Base-by-base conservation (phyloP, 2,888 invertebrate genomes). In the Ligdia adustata region DNA sequence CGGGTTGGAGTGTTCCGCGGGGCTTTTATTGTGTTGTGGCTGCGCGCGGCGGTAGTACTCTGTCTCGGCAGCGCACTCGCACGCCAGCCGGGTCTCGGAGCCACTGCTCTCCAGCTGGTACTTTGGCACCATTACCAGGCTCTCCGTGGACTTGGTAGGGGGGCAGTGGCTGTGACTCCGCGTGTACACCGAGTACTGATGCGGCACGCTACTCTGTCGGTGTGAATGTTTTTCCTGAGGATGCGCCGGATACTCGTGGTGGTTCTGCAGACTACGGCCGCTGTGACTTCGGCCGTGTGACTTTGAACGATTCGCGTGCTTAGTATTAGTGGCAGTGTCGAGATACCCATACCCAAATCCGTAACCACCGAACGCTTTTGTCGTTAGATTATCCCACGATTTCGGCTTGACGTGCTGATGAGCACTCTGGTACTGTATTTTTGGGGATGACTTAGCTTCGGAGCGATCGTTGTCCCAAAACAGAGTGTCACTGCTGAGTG, bases 331-430 rank as follows among this genome's bases (percentile, higher is more conserved):
- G 31, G 72, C 85, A 0, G 95, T 94, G 64, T 96, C 96, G 41
- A 95, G 82, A 66, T 96, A 96, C 4, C 96, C 96, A 66, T 96
- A 97, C 1, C 96, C 96, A 64, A 96, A 96, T 2, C 96, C 96
- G 59, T 97, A 96, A 0, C 96, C 96, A 0, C 96, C 96, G 58
- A 95, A 94, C 0, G 95, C 94, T 82, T 96, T 96, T 1, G 96
- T 96, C 0, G 96, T 95, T 41, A 97, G 84, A 79, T 97, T 97
- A 72, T 97, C 97, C 96, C 97, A 97, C 0, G 96, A 97, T 75
- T 97, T 97, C 0, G 97, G 97, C 69, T 97, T 97, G 0, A 74
- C 80, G 40, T 90, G 82, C 56, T 84, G 87, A 49, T 90, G 82
- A 13, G 85, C 73, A 49, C 78, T 87, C 57, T 90, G 90, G 38